Percentiles rank a stretch among this genome's conserved stretches.
These are phyloP conservation scores for Gnatocerus cornutus DNA, from an alignment of 2,888 invertebrate species.

Conservation along the genomic window DNA sequence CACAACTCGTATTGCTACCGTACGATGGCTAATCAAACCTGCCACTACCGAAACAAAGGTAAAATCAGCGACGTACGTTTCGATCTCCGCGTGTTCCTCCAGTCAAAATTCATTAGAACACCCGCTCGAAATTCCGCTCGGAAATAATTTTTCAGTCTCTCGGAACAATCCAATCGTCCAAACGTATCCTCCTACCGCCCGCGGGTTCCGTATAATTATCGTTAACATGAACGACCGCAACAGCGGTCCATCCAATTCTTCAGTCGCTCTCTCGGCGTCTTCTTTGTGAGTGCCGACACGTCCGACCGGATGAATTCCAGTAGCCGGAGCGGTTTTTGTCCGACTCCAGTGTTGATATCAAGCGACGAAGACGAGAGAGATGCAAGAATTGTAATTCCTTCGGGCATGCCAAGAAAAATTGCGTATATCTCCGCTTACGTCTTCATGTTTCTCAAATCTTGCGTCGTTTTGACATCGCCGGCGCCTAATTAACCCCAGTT, in stretches of 20 bases:
- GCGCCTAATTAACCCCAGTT: constrained; percentile 13
- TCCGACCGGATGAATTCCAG: constrained; percentile 34
- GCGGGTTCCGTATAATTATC: constrained; percentile 30
- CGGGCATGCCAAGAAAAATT: constrained; percentile 34
- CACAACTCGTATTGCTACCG: neutral
- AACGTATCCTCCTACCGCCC: constrained; percentile 38
- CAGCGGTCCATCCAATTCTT: constrained; percentile 18
- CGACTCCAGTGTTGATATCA: constrained; percentile 32
- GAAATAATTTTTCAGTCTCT: constrained; percentile 33
- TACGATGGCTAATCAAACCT: too few species aligned
- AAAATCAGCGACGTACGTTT: neutral
- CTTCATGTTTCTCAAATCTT: constrained; percentile 26
- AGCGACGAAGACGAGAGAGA: constrained; percentile 16
- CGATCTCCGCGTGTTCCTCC: neutral
- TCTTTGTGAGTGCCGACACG: neutral
- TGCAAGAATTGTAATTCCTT: constrained; percentile 18
- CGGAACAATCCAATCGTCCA: constrained; percentile 34
- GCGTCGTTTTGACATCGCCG: neutral
- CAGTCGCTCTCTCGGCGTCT: neutral
- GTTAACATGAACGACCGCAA: constrained; percentile 40
- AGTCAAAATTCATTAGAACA: neutral
- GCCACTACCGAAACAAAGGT: too few species aligned
- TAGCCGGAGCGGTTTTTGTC: constrained; percentile 43
- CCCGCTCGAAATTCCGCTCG: constrained; percentile 10
- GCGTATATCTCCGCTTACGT: constrained; percentile 29